A percentile compares a stretch with the other conserved stretches of the same genome.
These are phyloP conservation scores for Upupa epops DNA, from an alignment of 2,113 vertebrate genomes.

Conservation along the genomic window DNA sequence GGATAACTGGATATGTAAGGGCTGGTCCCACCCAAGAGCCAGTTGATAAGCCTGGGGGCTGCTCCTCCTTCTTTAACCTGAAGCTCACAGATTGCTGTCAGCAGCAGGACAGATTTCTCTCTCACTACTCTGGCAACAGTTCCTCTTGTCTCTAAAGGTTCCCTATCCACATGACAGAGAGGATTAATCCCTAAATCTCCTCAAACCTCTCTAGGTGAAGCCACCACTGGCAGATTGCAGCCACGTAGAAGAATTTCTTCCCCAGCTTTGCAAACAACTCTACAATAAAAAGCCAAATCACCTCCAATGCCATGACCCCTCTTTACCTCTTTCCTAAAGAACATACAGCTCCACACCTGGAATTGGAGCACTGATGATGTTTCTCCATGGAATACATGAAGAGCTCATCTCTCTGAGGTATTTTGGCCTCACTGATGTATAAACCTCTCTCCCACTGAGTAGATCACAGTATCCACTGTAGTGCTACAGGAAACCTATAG, in stretches of 20 bases:
- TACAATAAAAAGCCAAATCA: background rate
- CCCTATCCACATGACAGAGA: no score
- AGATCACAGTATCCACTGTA: background rate
- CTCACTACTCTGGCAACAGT: background rate
- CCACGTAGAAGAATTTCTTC: background rate
- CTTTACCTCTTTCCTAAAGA: background rate
- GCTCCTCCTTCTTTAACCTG: background rate
- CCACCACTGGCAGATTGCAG: background rate
- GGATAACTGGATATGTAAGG: background rate
- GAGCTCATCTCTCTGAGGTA: background rate
- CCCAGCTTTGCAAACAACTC: background rate
- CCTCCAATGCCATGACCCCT: background rate
- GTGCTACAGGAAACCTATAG: background rate
- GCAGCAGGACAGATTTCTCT: background rate
- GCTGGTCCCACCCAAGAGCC: rapidly evolving
- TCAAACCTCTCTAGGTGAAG: background rate
- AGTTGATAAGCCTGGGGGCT: background rate
- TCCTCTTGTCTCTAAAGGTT: background rate
- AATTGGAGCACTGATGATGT: background rate
- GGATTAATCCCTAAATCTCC: no score
- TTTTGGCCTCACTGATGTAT: background rate
- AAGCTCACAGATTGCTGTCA: background rate
- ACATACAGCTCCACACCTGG: rapidly evolving
- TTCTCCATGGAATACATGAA: background rate
- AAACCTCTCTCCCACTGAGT: background rate